Percentiles rank a stretch among this genome's conserved stretches.
phyloP scores from a whole-genome alignment of 2,888 invertebrate species.

The Sympetrum striolatum region DNA sequence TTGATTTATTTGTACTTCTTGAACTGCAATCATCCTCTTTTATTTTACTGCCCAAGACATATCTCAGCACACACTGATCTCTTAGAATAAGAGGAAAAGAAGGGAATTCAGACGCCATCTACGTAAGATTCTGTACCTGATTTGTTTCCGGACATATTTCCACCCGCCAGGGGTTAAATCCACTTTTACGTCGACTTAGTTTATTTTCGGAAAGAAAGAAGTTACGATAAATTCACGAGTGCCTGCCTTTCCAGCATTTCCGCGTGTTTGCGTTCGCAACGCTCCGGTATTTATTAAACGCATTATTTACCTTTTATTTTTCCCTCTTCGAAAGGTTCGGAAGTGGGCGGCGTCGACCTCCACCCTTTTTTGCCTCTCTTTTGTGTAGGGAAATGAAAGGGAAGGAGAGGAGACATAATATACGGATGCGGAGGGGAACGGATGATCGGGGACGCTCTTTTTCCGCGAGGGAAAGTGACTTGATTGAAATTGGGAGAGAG shows the following conservation, averaged over 20 bases:
- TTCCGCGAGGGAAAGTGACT: not conserved
- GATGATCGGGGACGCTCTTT: not conserved
- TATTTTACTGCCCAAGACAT: too few species aligned
- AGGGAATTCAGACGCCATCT: not conserved
- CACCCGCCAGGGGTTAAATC: not conserved
- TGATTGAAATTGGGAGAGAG: not conserved
- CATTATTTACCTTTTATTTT: not conserved
- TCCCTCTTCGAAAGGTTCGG: not conserved
- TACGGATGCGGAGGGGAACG: conserved; percentile 20
- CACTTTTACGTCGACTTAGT: not conserved
- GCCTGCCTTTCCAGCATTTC: not conserved
- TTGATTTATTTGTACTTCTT: too few species aligned
- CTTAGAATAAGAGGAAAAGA: not conserved
- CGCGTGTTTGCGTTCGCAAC: not conserved
- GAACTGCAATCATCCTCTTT: too few species aligned
- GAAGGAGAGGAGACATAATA: conserved; percentile 13
- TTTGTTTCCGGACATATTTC: not conserved
- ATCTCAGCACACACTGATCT: too few species aligned
- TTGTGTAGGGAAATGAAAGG: not conserved
- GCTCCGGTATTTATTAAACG: not conserved
- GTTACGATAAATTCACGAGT: not conserved
- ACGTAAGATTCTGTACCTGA: not conserved
- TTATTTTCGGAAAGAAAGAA: not conserved
- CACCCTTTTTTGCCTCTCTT: not conserved
- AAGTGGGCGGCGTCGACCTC: not conserved